Percentiles rank a stretch among this genome's conserved stretches.
These are phyloP conservation scores for Drosophila orena DNA, from an alignment of 1,140 invertebrate species.

Conservation along the genomic window DNA sequence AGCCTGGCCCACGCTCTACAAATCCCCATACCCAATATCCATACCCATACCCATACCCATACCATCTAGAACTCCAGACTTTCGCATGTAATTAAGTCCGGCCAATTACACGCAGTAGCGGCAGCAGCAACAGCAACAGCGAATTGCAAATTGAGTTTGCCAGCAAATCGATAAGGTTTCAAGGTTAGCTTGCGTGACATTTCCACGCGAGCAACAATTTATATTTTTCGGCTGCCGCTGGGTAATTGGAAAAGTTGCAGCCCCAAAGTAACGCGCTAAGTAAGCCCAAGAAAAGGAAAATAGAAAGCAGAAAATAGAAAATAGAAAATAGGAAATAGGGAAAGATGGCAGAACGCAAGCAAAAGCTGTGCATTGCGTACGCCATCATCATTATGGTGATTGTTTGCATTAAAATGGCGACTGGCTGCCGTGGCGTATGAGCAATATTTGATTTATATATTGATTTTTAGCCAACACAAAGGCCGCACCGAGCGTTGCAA, in stretches of 20 bases:
- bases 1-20: slow-evolving; percentile 4
- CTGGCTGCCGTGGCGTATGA: slow-evolving; percentile 58
- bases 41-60: no score
- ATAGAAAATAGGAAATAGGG: background rate
- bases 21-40: background rate
- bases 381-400: slow-evolving; percentile 47
- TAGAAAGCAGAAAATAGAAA: background rate
- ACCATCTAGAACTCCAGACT: background rate
- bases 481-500: slow-evolving; percentile 1
- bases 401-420: slow-evolving; percentile 25
- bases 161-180: slow-evolving; percentile 66
- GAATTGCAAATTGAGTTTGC: slow-evolving; percentile 39
- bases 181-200: slow-evolving; percentile 59
- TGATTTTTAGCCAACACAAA: slow-evolving; percentile 23
- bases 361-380: slow-evolving; percentile 29
- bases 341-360: background rate
- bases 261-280: slow-evolving; percentile 12
- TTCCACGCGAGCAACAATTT: slow-evolving; percentile 33
- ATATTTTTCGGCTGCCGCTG: background rate
- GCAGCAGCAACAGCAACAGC: slow-evolving; percentile 16
- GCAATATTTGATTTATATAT: slow-evolving; percentile 58
- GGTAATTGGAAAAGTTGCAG: slow-evolving; percentile 42
- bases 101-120: slow-evolving; percentile 54
- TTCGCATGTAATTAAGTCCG: slow-evolving; percentile 51
- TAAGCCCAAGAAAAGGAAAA: slow-evolving; percentile 10